Base-by-base conservation (phyloP, 2,113 vertebrate species). In the Hemichromis elongatus region DNA sequence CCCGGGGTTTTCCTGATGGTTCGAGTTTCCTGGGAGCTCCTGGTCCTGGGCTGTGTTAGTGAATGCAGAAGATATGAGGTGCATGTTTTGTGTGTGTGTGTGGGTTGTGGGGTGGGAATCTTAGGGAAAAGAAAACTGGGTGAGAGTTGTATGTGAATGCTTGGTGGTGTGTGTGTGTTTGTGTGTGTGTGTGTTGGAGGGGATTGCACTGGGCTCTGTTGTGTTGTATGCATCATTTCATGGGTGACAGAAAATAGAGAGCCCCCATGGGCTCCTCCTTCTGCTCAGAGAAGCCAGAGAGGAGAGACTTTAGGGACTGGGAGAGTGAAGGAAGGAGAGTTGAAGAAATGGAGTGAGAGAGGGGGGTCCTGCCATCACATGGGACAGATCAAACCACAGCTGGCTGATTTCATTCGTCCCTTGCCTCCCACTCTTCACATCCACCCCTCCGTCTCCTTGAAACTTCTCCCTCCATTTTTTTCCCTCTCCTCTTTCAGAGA, bases 311-410 rank as follows among this genome's bases (percentile, higher is more conserved):
- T 35, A 21, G 88, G 88, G 90, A 88, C 75, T 66, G 73, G 56
- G 86, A 88, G 86, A 81, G 33, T 30, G 68, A 75, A 75, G 26
- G 68, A 75, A 45, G 45, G 68, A 66, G 78, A 79, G 42, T 75
- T 73, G 24, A 53, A 81, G 77, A 80, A 83, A 80, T 13, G 52
- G 83, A 86, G 80, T 28, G 73, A 40, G 77, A 30, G 86, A 53
- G 55, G 80, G 84, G 70, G 59, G 61, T 68, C 70, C 61, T 63
- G 63, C 54, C 79, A 61, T 91, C 92, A 92, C 89, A 90, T 92
- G 92, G 93, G 92, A 93, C 35, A 42, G 89, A 87, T 95, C 90
- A 93, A 90, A 94, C 88, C 90, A 92, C 94, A 95, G 94, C 89
- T 95, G 92, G 92, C 84, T 92, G 89, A 90, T 93, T 94, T 94